Conservation (phyloP, 2,888 invertebrate genomes). For the Scelioninae gen. 1 region DNA sequence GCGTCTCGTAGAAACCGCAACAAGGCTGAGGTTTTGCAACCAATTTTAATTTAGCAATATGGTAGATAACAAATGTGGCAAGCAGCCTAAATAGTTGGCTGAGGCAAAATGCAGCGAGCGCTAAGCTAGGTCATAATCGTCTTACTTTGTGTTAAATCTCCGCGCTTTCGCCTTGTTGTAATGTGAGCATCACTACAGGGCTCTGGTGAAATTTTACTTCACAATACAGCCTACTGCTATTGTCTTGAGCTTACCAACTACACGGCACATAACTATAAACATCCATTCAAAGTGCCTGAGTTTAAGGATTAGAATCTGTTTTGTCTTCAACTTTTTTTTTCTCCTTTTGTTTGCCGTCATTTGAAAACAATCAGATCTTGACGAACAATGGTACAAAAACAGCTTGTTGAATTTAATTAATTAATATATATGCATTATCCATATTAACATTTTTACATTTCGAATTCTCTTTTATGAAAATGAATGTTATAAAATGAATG, state of each 20-base stretch:
- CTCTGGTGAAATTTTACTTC: conserved; percentile 48
- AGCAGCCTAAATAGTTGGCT: conserved; percentile 69
- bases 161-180: conserved; percentile 71
- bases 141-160: conserved; percentile 82
- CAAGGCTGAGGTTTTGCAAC: conserved; percentile 30
- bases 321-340: conserved; percentile 36
- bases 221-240: conserved; percentile 74
- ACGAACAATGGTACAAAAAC: background rate
- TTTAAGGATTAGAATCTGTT: conserved; percentile 73
- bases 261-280: conserved; percentile 74
- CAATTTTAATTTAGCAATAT: conserved; percentile 61
- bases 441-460: background rate
- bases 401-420: background rate
- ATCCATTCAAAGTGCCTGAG: conserved; percentile 67
- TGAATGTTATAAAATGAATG: too few species aligned
- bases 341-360: background rate
- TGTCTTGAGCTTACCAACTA: conserved; percentile 75
- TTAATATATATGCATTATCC: too few species aligned
- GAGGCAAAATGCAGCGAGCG: conserved; percentile 68
- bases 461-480: too few species aligned
- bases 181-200: conserved; percentile 45
- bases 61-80: conserved; percentile 55
- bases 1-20: conserved; percentile 37
- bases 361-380: background rate
- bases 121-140: conserved; percentile 81